A percentile compares a stretch with the other conserved stretches of the same genome.
Evolutionary conservation across 2,888 invertebrate genomes (phyloP).

Genomic region (Yponomeuta plumbellus): DNA sequence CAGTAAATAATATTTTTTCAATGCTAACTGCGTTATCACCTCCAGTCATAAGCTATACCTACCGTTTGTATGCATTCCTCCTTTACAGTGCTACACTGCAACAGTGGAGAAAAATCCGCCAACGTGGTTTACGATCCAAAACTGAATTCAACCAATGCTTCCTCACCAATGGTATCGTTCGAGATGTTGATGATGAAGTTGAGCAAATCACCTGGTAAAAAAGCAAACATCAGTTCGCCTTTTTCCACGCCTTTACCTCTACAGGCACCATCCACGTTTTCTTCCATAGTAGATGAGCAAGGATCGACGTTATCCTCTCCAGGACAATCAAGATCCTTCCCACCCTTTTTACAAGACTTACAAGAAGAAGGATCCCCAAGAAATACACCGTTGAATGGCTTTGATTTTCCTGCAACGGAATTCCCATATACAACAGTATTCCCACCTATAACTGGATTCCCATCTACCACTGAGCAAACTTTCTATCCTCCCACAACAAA

Average conservation of each 20-base stretch:
- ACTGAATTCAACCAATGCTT: conserved; percentile 50
- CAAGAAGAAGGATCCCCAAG: not conserved
- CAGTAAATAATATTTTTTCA: too few relatives aligned
- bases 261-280: not conserved
- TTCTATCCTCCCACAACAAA: conserved; percentile 25
- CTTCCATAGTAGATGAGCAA: not conserved
- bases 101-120: conserved; percentile 60
- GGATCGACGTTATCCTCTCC: not conserved
- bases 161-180: conserved; percentile 56
- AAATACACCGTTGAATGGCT: not conserved
- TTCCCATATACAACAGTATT: too few relatives aligned
- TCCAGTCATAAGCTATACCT: too few relatives aligned
- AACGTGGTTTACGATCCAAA: conserved; percentile 55
- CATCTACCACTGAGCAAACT: not conserved
- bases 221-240: conserved; percentile 40
- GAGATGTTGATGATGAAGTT: conserved; percentile 57
- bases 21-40: too few relatives aligned
- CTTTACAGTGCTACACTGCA: conserved; percentile 65
- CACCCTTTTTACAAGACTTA: not conserved
- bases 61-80: conserved; percentile 13
- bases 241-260: conserved; percentile 21
- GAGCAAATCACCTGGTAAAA: conserved; percentile 42
- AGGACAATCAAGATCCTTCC: not conserved
- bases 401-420: not conserved
- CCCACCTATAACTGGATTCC: not conserved